Conservation (phyloP, 2,113 vertebrate species). For the Coregonus clupeaformis region DNA sequence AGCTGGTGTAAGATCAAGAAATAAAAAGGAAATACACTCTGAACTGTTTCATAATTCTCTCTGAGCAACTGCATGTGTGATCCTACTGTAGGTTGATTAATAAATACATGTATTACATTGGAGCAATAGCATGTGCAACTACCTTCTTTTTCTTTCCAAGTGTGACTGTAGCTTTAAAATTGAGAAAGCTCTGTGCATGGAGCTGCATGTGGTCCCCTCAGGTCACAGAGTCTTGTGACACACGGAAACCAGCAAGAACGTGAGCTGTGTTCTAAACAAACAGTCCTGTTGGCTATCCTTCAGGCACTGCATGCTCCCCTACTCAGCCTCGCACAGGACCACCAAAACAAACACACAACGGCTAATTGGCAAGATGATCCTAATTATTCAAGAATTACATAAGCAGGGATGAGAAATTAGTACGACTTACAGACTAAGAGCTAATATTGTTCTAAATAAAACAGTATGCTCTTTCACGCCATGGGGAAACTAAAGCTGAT, state of each 20-base stretch:
- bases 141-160: background rate
- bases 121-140: no score
- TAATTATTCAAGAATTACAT: conserved; percentile 73
- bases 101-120: no score
- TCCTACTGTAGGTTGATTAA: no score
- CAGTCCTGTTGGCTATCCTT: conserved; percentile 58
- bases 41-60: conserved; percentile 8
- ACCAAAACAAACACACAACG: conserved; percentile 59
- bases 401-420: conserved; percentile 43
- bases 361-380: conserved; percentile 65
- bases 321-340: conserved; percentile 46
- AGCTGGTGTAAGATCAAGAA: background rate
- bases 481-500: conserved; percentile 12
- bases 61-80: conserved; percentile 10
- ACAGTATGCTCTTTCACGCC: conserved; percentile 2
- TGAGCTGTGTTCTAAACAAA: conserved; percentile 60
- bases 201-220: conserved; percentile 12
- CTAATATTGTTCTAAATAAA: conserved; percentile 60
- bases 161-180: conserved; percentile 31
- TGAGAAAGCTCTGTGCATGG: conserved; percentile 2
- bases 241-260: conserved; percentile 30
- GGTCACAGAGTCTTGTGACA: conserved; percentile 39
- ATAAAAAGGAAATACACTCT: background rate
- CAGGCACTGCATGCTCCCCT: conserved; percentile 35
- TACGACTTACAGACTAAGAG: conserved; percentile 42